A percentile compares a stretch with the other conserved stretches of the same genome.
Conservation (phyloP, 2,888 invertebrate species). For the Caenorhabditis sp. region DNA sequence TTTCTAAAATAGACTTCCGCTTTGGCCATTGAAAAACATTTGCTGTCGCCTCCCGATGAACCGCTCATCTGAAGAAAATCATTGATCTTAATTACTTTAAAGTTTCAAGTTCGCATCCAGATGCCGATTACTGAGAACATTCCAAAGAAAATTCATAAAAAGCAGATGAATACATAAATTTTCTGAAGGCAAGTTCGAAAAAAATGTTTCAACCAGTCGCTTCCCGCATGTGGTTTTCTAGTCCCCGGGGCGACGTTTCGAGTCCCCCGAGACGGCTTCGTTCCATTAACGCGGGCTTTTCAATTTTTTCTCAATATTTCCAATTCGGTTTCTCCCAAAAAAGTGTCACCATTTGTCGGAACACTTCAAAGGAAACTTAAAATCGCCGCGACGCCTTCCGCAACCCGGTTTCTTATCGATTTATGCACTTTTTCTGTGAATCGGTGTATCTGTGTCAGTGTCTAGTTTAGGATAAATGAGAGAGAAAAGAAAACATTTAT, state of each 20-base stretch:
- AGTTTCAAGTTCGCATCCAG: neutral
- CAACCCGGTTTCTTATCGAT: conserved; percentile 50
- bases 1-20: conserved; percentile 18
- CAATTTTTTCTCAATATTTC: conserved; percentile 13
- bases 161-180: neutral
- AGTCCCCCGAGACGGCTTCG: conserved; percentile 7
- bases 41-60: neutral
- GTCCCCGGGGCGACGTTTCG: conserved; percentile 20
- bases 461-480: conserved; percentile 32
- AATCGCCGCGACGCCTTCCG: conserved; percentile 14
- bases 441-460: neutral
- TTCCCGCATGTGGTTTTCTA: conserved; percentile 22
- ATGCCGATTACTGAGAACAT: neutral
- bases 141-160: conserved; percentile 4
- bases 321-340: neutral
- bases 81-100: neutral
- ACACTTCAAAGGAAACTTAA: conserved; percentile 48
- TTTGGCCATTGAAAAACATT: conserved; percentile 36
- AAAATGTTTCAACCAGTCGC: neutral
- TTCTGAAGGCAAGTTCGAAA: conserved; percentile 5
- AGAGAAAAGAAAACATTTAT: conserved; percentile 52
- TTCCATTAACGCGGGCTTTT: conserved; percentile 29
- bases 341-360: conserved; percentile 14
- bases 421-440: conserved; percentile 31
- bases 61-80: conserved; percentile 9